These are phyloP conservation scores for Adineta ricciae DNA, from an alignment of 2,888 invertebrate species.

Conservation along the genomic window DNA sequence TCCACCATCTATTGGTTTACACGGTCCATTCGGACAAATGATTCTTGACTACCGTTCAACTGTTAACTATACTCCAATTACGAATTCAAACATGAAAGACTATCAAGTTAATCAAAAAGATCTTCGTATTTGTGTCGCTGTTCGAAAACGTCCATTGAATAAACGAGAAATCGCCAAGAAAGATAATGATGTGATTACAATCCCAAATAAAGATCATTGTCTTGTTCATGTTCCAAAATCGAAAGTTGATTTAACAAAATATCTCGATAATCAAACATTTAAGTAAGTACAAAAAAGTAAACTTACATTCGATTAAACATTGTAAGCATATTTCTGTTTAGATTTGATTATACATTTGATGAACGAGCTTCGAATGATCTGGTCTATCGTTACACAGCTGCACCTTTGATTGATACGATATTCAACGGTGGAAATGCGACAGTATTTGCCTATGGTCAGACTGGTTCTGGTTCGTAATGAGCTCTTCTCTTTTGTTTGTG, in stretches of 20 bases:
- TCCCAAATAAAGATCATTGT: conserved; percentile 70
- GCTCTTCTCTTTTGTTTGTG: conserved; percentile 53
- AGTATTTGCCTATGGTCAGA: conserved; percentile 98
- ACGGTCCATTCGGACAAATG: conserved; percentile 21
- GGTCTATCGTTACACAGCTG: conserved; percentile 82
- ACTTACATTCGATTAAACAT: no score
- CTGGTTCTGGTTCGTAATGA: conserved; percentile 73
- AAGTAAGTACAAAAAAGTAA: conserved; percentile 35
- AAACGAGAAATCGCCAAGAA: conserved; percentile 78
- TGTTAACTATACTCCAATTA: conserved; percentile 20
- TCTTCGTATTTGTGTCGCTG: conserved; percentile 81
- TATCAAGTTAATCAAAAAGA: conserved; percentile 56
- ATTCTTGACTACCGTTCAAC: conserved; percentile 27
- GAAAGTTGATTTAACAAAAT: conserved; percentile 93
- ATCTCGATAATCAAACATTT: conserved; percentile 91
- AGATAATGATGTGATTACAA: conserved; percentile 91
- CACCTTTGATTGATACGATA: conserved; percentile 88
- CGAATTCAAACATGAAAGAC: conserved; percentile 12
- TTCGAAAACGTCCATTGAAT: conserved; percentile 87
- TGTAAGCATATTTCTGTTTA: conserved; percentile 57
- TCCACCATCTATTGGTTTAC: neutral
- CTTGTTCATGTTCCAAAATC: conserved; percentile 54
- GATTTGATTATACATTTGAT: conserved; percentile 97
- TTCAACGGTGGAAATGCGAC: conserved; percentile 99
- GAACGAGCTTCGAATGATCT: conserved; percentile 86